These are phyloP conservation scores for Ginglymostoma cirratum DNA, from an alignment of 2,113 vertebrate genomes.

Conservation along the genomic window DNA sequence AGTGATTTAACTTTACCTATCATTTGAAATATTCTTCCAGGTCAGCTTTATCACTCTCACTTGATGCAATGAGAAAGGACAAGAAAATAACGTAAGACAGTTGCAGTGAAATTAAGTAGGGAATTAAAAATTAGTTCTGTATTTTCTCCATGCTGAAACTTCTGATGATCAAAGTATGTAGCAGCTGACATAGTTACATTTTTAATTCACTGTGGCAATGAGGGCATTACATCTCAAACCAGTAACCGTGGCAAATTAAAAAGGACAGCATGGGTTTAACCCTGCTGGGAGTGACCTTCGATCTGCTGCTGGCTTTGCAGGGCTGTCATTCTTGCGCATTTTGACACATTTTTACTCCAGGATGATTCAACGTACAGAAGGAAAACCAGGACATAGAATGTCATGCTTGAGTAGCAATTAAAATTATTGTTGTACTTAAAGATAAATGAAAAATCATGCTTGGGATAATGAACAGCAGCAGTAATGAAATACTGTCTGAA, in stretches of 20 bases:
- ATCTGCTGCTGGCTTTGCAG: not conserved
- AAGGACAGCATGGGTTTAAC: not conserved
- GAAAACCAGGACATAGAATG: not conserved
- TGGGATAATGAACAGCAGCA: not conserved
- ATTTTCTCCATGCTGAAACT: not conserved
- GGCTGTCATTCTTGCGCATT: not conserved
- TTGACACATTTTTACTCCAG: not conserved
- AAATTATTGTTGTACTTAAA: constrained; percentile 10
- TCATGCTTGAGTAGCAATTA: not conserved
- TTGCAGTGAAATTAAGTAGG: not conserved
- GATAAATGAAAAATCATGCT: not conserved
- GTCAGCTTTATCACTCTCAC: not conserved
- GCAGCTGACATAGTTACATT: constrained; percentile 5
- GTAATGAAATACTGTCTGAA: not conserved
- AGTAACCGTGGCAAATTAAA: constrained; percentile 21
- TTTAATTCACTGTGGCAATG: not conserved
- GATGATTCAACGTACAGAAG: not conserved
- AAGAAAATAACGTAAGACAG: not conserved
- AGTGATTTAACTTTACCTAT: not conserved
- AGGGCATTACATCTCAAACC: not conserved
- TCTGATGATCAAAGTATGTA: not conserved
- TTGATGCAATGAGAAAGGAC: not conserved
- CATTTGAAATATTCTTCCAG: not conserved
- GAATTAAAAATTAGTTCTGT: not conserved
- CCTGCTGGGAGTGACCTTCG: constrained; percentile 27